phyloP scores from a whole-genome alignment of 2,888 invertebrate genomes.

The Rhogogaster chlorosoma region DNA sequence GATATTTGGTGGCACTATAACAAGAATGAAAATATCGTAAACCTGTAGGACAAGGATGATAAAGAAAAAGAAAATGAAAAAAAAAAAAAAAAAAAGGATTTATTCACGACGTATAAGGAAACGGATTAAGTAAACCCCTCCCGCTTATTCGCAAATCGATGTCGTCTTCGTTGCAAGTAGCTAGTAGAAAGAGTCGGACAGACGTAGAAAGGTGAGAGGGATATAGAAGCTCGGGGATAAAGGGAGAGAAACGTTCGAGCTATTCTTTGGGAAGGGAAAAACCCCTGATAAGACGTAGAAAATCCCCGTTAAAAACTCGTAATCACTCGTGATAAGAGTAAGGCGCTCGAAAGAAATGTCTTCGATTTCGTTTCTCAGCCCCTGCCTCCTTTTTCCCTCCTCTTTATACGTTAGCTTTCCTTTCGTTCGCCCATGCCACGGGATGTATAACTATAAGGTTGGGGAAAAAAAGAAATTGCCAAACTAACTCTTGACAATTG shows the following conservation, averaged over 20 bases:
- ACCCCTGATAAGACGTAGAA: conserved; percentile 53
- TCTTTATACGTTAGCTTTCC: neutral
- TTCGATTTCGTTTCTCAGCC: conserved; percentile 43
- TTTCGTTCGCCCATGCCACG: neutral
- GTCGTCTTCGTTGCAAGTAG: conserved; percentile 6
- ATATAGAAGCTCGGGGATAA: conserved; percentile 8
- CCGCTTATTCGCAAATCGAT: conserved; percentile 60
- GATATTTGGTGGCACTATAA: conserved; percentile 94
- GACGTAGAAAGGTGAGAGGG: neutral
- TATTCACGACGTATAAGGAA: conserved; percentile 53
- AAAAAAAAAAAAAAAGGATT: conserved; percentile 33
- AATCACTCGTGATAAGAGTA: conserved; percentile 68
- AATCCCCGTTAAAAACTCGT: conserved; percentile 69
- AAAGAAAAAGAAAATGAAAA: too few species aligned
- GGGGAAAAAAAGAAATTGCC: conserved; percentile 25
- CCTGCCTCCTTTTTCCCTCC: neutral
- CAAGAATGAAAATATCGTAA: conserved; percentile 58
- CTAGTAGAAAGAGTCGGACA: conserved; percentile 47
- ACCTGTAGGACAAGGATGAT: conserved; percentile 16
- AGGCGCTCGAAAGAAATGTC: conserved; percentile 62
- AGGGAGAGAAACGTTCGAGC: conserved; percentile 18
- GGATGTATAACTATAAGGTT: neutral
- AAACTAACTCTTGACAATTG: neutral
- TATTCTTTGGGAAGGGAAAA: neutral
- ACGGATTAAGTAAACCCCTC: conserved; percentile 54